Percentiles rank a stretch among this genome's conserved stretches.
Evolutionary conservation across 2,888 invertebrate species (phyloP).

Genomic region (Morinoia aosen): DNA sequence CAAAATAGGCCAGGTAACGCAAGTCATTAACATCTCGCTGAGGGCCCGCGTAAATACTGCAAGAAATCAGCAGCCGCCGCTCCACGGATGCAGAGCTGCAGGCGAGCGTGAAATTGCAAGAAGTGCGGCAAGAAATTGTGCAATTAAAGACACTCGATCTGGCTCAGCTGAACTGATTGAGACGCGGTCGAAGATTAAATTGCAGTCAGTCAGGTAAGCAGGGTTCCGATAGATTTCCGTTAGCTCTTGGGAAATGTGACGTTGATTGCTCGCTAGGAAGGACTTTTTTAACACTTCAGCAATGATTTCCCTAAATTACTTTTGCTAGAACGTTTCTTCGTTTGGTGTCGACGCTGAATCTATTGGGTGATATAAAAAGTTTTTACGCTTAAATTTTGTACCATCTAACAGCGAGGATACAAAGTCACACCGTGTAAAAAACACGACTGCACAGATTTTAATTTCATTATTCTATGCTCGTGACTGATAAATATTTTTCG

Average conservation of each 20-base stretch:
- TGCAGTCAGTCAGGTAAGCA: neutral
- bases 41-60: neutral
- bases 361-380: neutral
- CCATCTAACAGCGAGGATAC: neutral
- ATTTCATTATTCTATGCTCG: neutral
- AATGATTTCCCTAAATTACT: neutral
- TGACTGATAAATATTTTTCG: too few relatives aligned
- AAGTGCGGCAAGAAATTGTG: neutral
- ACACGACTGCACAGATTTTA: neutral
- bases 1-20: neutral
- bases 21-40: neutral
- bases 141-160: conserved; percentile 1
- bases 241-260: neutral
- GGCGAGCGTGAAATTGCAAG: neutral
- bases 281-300: neutral
- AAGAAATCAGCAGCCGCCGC: neutral
- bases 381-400: neutral
- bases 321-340: neutral
- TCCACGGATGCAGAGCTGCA: neutral
- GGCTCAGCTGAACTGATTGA: neutral
- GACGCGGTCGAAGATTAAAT: neutral
- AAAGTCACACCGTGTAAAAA: neutral
- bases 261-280: neutral
- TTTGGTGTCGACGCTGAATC: neutral
- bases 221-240: neutral